Evolutionary conservation across 2,113 vertebrate genomes (phyloP).

Genomic region (Kobus ellipsiprymnus): DNA sequence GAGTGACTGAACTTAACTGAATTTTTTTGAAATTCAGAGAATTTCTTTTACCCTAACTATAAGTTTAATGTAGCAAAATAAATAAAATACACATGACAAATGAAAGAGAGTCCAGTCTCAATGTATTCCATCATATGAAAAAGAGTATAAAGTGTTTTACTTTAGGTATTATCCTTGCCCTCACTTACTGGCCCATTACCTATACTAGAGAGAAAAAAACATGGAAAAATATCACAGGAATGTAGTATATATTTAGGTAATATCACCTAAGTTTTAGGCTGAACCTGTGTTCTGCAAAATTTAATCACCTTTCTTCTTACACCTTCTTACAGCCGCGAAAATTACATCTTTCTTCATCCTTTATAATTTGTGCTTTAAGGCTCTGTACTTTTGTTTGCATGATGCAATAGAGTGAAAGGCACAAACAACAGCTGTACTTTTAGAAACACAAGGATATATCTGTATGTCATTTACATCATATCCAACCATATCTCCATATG

Average conservation of each 20-base stretch:
- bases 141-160: background rate
- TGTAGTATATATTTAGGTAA: background rate
- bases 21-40: background rate
- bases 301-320: background rate
- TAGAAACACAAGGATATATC: background rate
- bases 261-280: background rate
- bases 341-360: background rate
- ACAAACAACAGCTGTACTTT: background rate
- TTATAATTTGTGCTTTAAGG: background rate
- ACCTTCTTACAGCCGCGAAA: background rate
- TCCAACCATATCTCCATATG: background rate
- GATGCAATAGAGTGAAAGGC: background rate
- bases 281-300: background rate
- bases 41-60: background rate
- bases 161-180: background rate
- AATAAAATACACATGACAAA: background rate
- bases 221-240: background rate
- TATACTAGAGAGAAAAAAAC: background rate
- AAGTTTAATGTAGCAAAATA: background rate
- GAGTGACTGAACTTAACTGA: background rate
- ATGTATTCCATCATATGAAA: background rate
- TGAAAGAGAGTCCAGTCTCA: background rate
- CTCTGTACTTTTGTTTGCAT: background rate
- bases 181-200: background rate
- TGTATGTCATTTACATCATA: background rate